Evolutionary conservation across 2,888 invertebrate species (phyloP), one percentile per base, ranked within the genome.

Genomic region (Endomychus coccineus): DNA sequence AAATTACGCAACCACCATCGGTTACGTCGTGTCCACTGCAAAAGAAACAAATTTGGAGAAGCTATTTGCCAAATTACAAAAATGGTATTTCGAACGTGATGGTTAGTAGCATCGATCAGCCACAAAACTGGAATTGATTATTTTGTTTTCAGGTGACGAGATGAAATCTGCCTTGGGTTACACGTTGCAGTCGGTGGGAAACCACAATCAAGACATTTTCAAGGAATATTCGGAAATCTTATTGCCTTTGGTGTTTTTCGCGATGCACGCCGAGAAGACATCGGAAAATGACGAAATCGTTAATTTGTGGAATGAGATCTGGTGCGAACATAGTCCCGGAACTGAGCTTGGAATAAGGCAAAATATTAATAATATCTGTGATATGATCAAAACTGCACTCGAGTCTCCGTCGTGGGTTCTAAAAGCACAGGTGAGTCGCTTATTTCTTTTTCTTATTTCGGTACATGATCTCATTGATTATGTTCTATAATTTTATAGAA

Each of bases 281-380:
- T 75, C 77, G 13, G 77, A 75, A 42, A 76, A 75, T 28, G 74
- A 74, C 44, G 73, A 73, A 42, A 78, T 78, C 7, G 71, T 83
- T 42, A 82, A 83, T 54, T 67, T 82, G 43, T 94, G 86, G 80
- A 84, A 83, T 44, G 91, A 92, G 58, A 73, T 91, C 23, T 94
- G 92, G 92, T 75, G 77, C 27, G 92, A 92, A 56, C 78, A 86
- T 17, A 83, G 87, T 43, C 87, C 88, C n/a, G 83, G 85, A n/a
- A 77, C 80, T 1, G 92, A 89, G 67, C 77, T 76, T 29, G 90
- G 87, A 23, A 80, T 92, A 46, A 73, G 79, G 15, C 77, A 82
- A 43, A 83, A 92, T 61, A 64, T 89, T 40, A 68, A 74, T 28
- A 76, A 78, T 32, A 83, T 92, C 35, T 75, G 83, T 29, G 69